Percentiles rank a stretch among this genome's conserved stretches.
Conservation (phyloP, 2,888 invertebrate species). For the Eupithecia abbreviata region DNA sequence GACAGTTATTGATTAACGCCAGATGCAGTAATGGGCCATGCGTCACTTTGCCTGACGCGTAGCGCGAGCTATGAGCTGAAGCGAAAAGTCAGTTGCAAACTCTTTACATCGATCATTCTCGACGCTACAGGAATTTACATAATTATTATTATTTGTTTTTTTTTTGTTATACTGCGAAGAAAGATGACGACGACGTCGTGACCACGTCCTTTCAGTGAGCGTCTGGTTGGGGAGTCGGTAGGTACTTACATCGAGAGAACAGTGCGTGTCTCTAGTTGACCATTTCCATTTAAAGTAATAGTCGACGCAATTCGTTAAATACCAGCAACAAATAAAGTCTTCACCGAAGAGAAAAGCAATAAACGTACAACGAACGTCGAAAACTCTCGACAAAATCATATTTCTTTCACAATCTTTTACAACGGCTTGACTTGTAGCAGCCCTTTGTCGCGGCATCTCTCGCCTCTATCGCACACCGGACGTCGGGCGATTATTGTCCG, state of each 20-base stretch:
- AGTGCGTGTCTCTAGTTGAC: neutral
- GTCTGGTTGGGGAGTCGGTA: too few relatives aligned
- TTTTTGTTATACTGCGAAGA: neutral
- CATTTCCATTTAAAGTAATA: neutral
- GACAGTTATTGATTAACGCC: slow-evolving; percentile 69
- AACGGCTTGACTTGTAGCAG: slow-evolving; percentile 6
- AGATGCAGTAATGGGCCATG: slow-evolving; percentile 65
- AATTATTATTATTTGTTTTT: neutral
- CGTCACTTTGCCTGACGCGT: slow-evolving; percentile 48
- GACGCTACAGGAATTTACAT: neutral
- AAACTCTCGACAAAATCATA: slow-evolving; percentile 25
- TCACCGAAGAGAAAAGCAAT: slow-evolving; percentile 20
- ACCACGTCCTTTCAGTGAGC: neutral
- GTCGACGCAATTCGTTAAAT: neutral
- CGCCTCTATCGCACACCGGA: slow-evolving; percentile 18
- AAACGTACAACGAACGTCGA: slow-evolving; percentile 10
- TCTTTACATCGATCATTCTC: neutral
- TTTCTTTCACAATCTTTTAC: slow-evolving; percentile 2
- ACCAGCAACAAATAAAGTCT: slow-evolving; percentile 4
- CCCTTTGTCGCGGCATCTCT: slow-evolving; percentile 33
- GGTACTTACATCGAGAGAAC: neutral
- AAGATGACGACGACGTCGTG: neutral
- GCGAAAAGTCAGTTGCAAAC: slow-evolving; percentile 3
- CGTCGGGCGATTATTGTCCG: neutral
- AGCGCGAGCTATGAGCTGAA: slow-evolving; percentile 9